Evolutionary conservation across 2,797 vertebrate species (phyloP), one percentile per base, ranked within the genome.

Genomic region (Pteropus rufus): DNA sequence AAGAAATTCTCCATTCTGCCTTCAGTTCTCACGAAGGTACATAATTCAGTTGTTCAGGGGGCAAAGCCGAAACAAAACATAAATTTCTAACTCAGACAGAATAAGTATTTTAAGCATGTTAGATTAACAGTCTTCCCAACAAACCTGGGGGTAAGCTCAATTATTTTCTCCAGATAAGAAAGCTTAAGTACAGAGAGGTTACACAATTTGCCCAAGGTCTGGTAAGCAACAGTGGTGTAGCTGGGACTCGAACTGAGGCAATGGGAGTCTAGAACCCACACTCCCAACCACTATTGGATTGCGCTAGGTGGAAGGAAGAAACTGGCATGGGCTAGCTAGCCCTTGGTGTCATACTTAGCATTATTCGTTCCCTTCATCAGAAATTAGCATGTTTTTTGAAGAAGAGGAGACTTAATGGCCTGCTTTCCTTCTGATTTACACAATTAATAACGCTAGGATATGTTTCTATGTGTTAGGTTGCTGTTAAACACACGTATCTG

Each of bases 151-250:
- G 49, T 29, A 91, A 41, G 58, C 36, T 67, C 39, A 34, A 60
- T 46, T 79, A 62, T 70, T 93, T 44, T 88, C 52, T 39, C 24
- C 65, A 86, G 85, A 91, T 88, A 81, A 85, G 60, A 82, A 88
- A 75, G n/a, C 54, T 39, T 56, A 94, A 91, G 31, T 23, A 34
- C 39, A 16, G 44, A 94, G 14, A 93, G 36, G 69, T 52, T 64
- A 52, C 0, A 14, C 19, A 72, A 54, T 34, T 58, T 81, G 52
- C 29, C 34, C 41, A 39, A 29, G 29, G 92, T 85, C 81, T 65
- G 31, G 19, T 31, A 19, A 75, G 58, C 36, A 64, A 62, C 69
- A 31, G 24, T 4, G 31, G 8, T 11, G 24, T 10, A 54, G n/a
- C 62, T 44, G 19, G 46, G 46, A 64, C 62, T 39, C 41, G 34